Evolutionary conservation across 2,888 invertebrate species (phyloP).

Genomic region (Stenodema calcarata): DNA sequence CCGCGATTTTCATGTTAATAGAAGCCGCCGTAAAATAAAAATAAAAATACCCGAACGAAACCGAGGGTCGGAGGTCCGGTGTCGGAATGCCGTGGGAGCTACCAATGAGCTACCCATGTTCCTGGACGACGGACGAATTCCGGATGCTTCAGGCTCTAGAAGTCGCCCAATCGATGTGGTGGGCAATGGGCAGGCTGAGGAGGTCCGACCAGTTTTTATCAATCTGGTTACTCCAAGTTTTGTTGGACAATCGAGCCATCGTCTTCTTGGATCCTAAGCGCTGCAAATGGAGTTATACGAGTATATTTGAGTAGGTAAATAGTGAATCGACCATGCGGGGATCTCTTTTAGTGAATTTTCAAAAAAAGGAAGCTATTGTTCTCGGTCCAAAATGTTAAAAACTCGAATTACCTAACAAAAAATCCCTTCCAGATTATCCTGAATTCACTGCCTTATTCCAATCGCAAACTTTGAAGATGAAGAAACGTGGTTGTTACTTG

Average conservation of each 20-base stretch:
- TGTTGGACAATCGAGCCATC: background rate
- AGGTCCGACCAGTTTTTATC: background rate
- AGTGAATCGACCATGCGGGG: too few species aligned
- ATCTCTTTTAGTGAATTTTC: too few species aligned
- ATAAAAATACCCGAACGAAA: background rate
- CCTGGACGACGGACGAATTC: background rate
- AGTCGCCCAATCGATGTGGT: background rate
- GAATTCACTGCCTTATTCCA: too few species aligned
- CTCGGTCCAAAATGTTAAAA: too few species aligned
- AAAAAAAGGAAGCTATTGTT: too few species aligned
- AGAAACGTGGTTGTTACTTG: too few species aligned
- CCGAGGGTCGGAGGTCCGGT: background rate
- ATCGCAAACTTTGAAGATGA: too few species aligned
- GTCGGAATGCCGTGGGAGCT: background rate
- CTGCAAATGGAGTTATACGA: too few species aligned
- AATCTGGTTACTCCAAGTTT: background rate
- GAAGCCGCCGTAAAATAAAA: background rate
- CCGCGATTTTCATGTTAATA: constrained; percentile 2
- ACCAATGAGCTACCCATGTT: background rate
- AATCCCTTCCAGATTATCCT: too few species aligned
- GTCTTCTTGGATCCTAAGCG: background rate
- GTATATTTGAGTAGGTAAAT: too few species aligned
- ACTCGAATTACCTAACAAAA: too few species aligned
- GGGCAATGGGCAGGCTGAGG: background rate
- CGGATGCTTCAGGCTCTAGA: background rate